phyloP scores from a whole-genome alignment of 2,797 vertebrate genomes.

The Buphagus erythrorhynchus region DNA sequence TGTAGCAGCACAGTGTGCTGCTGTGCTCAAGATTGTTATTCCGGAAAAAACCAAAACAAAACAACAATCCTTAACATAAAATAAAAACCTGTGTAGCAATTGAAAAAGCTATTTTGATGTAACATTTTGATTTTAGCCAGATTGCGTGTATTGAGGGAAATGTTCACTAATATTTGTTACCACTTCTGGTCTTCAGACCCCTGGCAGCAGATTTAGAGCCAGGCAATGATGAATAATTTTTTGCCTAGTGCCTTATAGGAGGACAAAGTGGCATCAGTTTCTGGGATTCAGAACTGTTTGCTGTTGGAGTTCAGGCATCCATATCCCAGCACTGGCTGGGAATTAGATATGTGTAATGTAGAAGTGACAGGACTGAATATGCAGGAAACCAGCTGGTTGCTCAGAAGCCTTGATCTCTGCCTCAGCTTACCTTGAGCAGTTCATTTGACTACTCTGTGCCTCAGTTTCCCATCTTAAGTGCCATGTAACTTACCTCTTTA shows the following conservation, averaged over 20 bases:
- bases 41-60: not conserved
- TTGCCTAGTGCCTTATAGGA: not conserved
- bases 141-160: not conserved
- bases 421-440: not conserved
- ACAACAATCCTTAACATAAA: not conserved
- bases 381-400: not conserved
- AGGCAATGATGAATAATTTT: not conserved
- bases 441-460: not conserved
- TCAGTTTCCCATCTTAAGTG: not conserved
- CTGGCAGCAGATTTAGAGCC: not conserved
- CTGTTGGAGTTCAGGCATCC: not conserved
- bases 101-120: not conserved
- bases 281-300: not conserved
- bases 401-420: not conserved
- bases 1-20: not conserved
- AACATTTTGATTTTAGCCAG: not conserved
- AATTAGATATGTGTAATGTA: fast-evolving
- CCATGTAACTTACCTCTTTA: not conserved
- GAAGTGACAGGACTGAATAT: not conserved
- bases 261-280: not conserved
- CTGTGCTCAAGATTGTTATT: not conserved
- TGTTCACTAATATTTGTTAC: not conserved
- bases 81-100: fast-evolving
- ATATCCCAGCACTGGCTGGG: not conserved
- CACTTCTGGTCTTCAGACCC: not conserved